phyloP scores from a whole-genome alignment of 1,140 invertebrate species.

The Aleiodes sp. region DNA sequence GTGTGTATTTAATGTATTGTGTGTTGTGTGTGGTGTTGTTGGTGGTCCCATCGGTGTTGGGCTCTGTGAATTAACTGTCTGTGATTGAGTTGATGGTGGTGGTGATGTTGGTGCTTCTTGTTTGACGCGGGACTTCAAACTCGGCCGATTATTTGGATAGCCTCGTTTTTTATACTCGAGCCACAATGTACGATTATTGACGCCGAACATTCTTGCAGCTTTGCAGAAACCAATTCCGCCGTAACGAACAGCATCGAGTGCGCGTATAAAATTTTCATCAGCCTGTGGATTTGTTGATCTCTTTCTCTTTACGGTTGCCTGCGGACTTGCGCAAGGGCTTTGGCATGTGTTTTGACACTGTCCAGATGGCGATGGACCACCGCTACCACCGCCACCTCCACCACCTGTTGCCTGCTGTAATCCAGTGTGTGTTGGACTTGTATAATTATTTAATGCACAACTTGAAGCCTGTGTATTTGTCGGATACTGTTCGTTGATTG shows the following conservation, averaged over 20 bases:
- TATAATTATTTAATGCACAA: constrained; percentile 56
- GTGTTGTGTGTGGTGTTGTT: constrained; percentile 61
- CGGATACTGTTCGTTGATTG: constrained; percentile 56
- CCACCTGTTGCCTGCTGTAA: constrained; percentile 37
- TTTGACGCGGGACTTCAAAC: constrained; percentile 75
- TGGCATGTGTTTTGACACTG: constrained; percentile 58
- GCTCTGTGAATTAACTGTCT: constrained; percentile 62
- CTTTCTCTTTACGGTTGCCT: constrained; percentile 67
- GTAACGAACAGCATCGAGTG: constrained; percentile 80
- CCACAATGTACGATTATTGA: constrained; percentile 86
- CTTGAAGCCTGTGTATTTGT: constrained; percentile 52
- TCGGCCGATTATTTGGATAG: constrained; percentile 79
- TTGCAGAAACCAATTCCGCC: constrained; percentile 88
- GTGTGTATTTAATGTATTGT: constrained; percentile 60
- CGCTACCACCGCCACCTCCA: constrained; percentile 46
- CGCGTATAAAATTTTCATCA: constrained; percentile 81
- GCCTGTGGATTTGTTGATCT: constrained; percentile 76
- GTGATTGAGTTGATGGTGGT: constrained; percentile 44
- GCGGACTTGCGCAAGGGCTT: constrained; percentile 61
- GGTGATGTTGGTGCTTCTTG: constrained; percentile 67
- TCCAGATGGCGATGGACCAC: constrained; percentile 48
- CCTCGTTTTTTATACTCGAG: constrained; percentile 84
- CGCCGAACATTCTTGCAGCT: constrained; percentile 81
- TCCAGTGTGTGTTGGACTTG: constrained; percentile 48
- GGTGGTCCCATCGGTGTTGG: constrained; percentile 68